Conservation (phyloP, 1,140 invertebrate species). For the Tyrophagus putrescentiae region DNA sequence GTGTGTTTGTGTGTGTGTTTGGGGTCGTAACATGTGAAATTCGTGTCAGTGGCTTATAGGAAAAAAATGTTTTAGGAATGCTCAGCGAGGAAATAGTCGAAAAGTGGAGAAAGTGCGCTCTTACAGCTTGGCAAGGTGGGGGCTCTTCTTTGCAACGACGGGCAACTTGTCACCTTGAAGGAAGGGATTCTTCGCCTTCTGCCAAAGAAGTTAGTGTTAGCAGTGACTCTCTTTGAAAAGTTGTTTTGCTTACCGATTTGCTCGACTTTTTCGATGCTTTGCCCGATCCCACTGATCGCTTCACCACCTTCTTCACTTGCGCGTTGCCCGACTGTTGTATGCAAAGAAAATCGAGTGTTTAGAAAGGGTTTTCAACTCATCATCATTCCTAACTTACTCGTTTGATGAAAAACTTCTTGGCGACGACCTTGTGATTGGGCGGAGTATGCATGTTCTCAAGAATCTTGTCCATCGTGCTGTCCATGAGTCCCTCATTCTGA, state of each 20-base stretch:
- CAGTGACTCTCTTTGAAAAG: neutral
- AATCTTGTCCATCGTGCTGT: slow-evolving; percentile 29
- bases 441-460: slow-evolving; percentile 27
- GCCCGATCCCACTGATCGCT: neutral
- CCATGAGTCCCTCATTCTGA: slow-evolving; percentile 29
- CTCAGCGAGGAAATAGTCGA: no score
- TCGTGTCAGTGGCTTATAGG: no score
- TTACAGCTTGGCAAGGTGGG: slow-evolving; percentile 18
- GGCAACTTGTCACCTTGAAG: slow-evolving; percentile 33
- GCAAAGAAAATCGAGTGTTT: no score
- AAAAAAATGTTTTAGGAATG: no score
- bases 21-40: no score
- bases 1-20: no score
- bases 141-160: slow-evolving; percentile 36
- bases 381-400: slow-evolving; percentile 29
- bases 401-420: slow-evolving; percentile 57
- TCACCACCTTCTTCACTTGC: slow-evolving; percentile 7
- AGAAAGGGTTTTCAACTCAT: neutral
- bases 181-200: slow-evolving; percentile 31
- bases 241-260: neutral
- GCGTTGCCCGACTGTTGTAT: neutral
- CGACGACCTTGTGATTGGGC: slow-evolving; percentile 51
- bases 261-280: neutral
- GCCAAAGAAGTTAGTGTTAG: slow-evolving; percentile 10
- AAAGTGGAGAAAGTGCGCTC: no score